phyloP scores from a whole-genome alignment of 2,113 vertebrate species.

The Cinclus cinclus region DNA sequence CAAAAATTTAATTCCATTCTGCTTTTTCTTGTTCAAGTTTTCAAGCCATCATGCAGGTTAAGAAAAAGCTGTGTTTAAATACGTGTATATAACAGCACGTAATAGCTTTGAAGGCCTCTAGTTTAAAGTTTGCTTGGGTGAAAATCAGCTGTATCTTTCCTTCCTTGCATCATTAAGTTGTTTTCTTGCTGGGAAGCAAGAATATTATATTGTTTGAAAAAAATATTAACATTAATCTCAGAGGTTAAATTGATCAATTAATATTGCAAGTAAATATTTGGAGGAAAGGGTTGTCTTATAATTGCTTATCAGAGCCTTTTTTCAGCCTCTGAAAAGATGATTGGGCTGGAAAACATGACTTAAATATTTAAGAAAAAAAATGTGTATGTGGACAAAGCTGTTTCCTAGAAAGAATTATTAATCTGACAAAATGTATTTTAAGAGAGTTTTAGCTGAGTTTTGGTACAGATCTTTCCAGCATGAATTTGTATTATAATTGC shows the following conservation, averaged over 20 bases:
- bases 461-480: background rate
- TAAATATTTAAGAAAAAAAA: background rate
- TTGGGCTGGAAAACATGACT: background rate
- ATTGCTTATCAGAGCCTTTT: background rate
- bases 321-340: background rate
- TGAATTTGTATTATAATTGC: background rate
- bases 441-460: background rate
- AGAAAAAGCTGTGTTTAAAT: background rate
- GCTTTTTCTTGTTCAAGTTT: background rate
- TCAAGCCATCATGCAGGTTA: background rate
- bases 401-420: background rate
- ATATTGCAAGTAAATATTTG: background rate
- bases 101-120: background rate
- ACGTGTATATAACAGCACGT: rapidly evolving
- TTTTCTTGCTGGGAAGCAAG: background rate
- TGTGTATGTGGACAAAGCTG: background rate
- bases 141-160: background rate
- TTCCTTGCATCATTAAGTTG: background rate
- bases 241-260: background rate
- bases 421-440: background rate
- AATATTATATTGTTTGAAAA: background rate
- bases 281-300: background rate
- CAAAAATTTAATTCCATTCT: background rate
- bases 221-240: background rate
- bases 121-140: background rate